phyloP scores from a whole-genome alignment of 2,888 invertebrate species.

The Antheraea assamensis region DNA sequence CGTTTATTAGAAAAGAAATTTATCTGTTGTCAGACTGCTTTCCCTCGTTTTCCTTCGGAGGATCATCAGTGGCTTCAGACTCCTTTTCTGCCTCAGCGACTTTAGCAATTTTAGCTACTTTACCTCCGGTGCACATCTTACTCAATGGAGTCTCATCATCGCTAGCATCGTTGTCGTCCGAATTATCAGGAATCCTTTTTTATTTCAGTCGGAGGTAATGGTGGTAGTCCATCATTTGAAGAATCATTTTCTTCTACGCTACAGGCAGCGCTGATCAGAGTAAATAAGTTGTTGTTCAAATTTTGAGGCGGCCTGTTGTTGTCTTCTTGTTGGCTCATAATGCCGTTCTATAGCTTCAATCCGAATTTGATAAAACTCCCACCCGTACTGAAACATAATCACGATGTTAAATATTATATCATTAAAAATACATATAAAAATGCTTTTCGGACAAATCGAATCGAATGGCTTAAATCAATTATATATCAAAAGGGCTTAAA shows the following conservation, averaged over 20 bases:
- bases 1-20: not conserved
- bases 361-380: not conserved
- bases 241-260: constrained; percentile 14
- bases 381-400: not conserved
- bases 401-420: not conserved
- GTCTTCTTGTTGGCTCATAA: constrained; percentile 10
- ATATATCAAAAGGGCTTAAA: not conserved
- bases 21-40: constrained; percentile 5
- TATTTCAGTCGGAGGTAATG: not conserved
- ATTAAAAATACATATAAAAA: not conserved
- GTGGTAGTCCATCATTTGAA: not conserved
- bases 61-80: not conserved
- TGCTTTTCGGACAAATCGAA: not conserved
- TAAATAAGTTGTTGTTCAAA: constrained; percentile 11
- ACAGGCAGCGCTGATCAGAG: constrained; percentile 12
- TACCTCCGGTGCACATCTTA: not conserved
- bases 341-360: not conserved
- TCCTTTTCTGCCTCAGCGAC: not conserved
- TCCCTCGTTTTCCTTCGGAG: not conserved
- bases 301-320: not conserved
- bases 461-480: not conserved
- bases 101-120: not conserved
- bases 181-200: not conserved
- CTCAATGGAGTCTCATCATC: constrained; percentile 5
- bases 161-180: constrained; percentile 6